phyloP scores from a whole-genome alignment of 1,140 invertebrate genomes.

The Pogonus chalceus region DNA sequence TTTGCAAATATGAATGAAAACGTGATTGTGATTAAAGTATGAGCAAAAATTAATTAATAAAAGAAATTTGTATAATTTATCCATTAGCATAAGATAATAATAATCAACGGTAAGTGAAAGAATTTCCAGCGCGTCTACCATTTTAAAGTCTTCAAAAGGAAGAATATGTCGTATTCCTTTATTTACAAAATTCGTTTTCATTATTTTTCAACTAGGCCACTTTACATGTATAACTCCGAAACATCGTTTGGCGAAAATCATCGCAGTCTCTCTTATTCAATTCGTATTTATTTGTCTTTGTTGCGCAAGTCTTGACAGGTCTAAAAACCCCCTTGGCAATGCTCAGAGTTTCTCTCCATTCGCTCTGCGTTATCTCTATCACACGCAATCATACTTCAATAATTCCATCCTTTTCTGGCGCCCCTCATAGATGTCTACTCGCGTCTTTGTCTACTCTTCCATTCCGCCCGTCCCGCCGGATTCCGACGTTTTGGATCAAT shows the following conservation, averaged over 20 bases:
- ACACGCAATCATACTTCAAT: not conserved
- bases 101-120: no score
- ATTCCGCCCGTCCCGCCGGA: not conserved
- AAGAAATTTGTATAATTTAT: no score
- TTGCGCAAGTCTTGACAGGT: not conserved
- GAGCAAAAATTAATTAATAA: no score
- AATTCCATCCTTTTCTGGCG: not conserved
- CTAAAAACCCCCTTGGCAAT: constrained; percentile 5
- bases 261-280: not conserved
- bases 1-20: no score
- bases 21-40: no score
- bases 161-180: no score
- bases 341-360: not conserved
- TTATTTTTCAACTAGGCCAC: no score
- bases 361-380: not conserved
- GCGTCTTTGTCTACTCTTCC: not conserved
- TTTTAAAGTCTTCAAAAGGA: no score
- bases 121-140: no score
- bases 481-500: not conserved
- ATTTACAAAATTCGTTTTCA: no score
- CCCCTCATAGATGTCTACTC: not conserved
- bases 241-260: not conserved
- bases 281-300: not conserved
- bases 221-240: not conserved
- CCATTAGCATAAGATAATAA: no score